Evolutionary conservation across 1,140 invertebrate genomes (phyloP), one percentile per base, ranked within the genome.

Genomic region (Brachystomella parvula): DNA sequence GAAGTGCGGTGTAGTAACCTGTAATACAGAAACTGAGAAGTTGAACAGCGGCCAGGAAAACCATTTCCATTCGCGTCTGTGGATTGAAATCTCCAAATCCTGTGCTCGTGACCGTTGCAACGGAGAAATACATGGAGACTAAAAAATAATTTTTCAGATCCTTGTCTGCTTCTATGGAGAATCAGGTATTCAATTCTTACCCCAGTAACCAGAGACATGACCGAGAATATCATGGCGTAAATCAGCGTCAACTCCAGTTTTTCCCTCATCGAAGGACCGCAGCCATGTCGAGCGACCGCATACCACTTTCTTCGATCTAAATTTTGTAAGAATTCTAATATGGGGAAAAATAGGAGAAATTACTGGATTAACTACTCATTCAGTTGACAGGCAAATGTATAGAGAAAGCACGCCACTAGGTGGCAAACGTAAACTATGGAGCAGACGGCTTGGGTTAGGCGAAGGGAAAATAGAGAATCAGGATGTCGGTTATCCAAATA

Each of bases 11-110:
- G 49, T 68, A 70, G 44, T 70, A 70, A 12, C 68, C 66, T 56
- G 68, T 70, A 2, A 73, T 47, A 39, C 61, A 68, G 35, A 73
- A 73, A 26, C 68, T 66, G 44, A 66, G 2, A 3, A 70, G 31
- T 35, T 65, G 33, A 21, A 69, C 56, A 1, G 66, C 3, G 2
- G 49, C 59, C 2, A 63, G 26, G 28, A 33, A 60, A 28, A 61
- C 24, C 32, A 68, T 66, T 63, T 73, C 71, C 2, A 19, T 6
- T 17, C 2, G 19, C 19, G 32, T 68, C 49, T 70, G 66, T 0
- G 71, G 71, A 64, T 47, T 68, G 57, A 73, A 73, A 30, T 73
- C 68, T 19, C 71, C 71, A 59, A 70, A 73, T 29, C 71, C 71
- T 28, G 66, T 64, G 24, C 58, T 63, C 0, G 67, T 64, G 6